Evolutionary conservation across 1,140 invertebrate genomes (phyloP).

Genomic region (Neomicropteryx cornuta): DNA sequence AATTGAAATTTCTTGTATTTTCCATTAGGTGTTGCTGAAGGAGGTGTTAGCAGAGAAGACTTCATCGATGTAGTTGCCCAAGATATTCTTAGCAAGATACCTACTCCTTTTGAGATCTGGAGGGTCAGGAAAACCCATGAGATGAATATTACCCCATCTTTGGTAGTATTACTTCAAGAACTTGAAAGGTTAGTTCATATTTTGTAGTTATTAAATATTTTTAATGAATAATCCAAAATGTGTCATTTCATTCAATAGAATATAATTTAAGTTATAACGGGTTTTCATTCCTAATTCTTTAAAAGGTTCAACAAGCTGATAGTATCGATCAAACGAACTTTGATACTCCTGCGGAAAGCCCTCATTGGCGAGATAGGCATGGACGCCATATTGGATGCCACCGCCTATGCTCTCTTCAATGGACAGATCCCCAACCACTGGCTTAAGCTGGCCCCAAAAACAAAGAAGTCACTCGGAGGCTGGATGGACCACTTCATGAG

Average conservation of each 20-base stretch:
- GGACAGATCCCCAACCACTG: slow-evolving; percentile 73
- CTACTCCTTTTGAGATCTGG: slow-evolving; percentile 62
- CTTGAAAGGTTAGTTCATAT: slow-evolving; percentile 47
- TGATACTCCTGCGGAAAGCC: slow-evolving; percentile 65
- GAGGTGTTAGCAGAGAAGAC: slow-evolving; percentile 62
- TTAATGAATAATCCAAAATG: background rate
- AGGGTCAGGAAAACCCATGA: slow-evolving; percentile 68
- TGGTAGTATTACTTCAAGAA: slow-evolving; percentile 81
- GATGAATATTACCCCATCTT: slow-evolving; percentile 63
- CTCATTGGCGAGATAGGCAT: slow-evolving; percentile 84
- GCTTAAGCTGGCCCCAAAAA: slow-evolving; percentile 71
- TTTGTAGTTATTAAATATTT: background rate
- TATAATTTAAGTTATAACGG: no score
- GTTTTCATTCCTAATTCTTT: no score
- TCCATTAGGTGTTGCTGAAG: slow-evolving; percentile 40
- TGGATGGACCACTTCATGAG: slow-evolving; percentile 81
- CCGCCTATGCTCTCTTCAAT: slow-evolving; percentile 70
- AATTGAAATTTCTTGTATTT: no score
- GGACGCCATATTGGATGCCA: slow-evolving; percentile 73
- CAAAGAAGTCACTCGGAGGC: slow-evolving; percentile 68
- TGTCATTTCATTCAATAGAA: no score
- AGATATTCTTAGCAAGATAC: slow-evolving; percentile 65
- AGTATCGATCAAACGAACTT: slow-evolving; percentile 54
- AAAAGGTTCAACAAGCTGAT: slow-evolving; percentile 72
- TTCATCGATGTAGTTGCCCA: slow-evolving; percentile 70